These are phyloP conservation scores for Drusus annulatus DNA, from an alignment of 1,140 invertebrate genomes.

Conservation along the genomic window DNA sequence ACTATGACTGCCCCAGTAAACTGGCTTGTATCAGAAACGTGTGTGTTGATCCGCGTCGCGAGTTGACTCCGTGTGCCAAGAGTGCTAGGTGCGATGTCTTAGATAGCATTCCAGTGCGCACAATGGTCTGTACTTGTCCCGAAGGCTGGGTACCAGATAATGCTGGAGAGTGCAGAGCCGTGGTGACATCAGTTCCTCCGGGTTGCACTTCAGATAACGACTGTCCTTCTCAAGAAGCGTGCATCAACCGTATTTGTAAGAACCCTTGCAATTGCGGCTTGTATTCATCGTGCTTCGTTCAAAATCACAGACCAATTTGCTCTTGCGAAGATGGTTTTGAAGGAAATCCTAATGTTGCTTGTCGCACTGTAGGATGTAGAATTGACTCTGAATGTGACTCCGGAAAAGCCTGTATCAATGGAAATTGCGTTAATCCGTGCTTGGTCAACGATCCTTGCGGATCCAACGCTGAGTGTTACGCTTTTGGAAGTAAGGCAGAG, in stretches of 20 bases:
- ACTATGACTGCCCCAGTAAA: constrained; percentile 84
- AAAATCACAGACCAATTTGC: constrained; percentile 89
- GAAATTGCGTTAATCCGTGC: constrained; percentile 89
- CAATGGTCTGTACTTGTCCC: constrained; percentile 88
- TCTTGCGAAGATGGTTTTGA: constrained; percentile 86
- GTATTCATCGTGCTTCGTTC: constrained; percentile 86
- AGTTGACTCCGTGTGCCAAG: constrained; percentile 80
- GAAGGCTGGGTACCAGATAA: constrained; percentile 86
- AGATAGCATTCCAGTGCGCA: constrained; percentile 85
- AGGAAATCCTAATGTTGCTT: constrained; percentile 87
- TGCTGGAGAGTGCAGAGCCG: constrained; percentile 81
- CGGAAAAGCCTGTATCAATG: constrained; percentile 86
- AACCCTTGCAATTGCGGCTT: constrained; percentile 91
- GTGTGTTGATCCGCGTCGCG: constrained; percentile 85
- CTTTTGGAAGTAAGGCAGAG: constrained; percentile 80
- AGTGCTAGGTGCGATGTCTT: constrained; percentile 84
- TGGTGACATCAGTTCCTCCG: constrained; percentile 77
- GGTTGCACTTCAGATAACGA: constrained; percentile 86
- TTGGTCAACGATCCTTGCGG: constrained; percentile 85
- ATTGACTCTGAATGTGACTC: constrained; percentile 85
- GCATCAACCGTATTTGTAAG: constrained; percentile 87
- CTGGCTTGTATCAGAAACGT: constrained; percentile 85
- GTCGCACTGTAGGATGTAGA: constrained; percentile 84
- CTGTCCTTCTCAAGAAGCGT: constrained; percentile 84
- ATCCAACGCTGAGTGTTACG: constrained; percentile 86